phyloP scores from a whole-genome alignment of 1,140 invertebrate genomes.

The Pentalonia nigronervosa region DNA sequence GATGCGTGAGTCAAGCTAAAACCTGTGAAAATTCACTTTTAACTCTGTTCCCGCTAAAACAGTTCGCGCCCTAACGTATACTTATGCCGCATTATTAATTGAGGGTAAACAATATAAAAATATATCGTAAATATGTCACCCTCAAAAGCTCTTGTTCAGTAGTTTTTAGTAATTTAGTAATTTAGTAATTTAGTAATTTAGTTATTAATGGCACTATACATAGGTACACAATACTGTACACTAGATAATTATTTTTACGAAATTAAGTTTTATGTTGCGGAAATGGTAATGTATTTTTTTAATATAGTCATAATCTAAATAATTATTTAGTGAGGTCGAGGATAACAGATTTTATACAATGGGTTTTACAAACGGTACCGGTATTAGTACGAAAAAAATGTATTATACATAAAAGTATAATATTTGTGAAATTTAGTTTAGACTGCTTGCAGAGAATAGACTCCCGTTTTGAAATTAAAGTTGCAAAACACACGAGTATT shows the following conservation, averaged over 20 bases:
- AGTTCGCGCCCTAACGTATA: conserved; percentile 15
- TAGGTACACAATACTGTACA: not conserved
- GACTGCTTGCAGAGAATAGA: too few relatives aligned
- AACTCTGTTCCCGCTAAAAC: not conserved
- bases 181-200: conserved; percentile 38
- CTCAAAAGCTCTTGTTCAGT: conserved; percentile 27
- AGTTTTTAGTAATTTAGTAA: conserved; percentile 25
- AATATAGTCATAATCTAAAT: not conserved
- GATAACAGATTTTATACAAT: not conserved
- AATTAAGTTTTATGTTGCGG: not conserved
- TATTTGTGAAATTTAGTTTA: too few relatives aligned
- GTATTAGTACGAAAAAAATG: not conserved
- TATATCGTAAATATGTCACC: conserved; percentile 41
- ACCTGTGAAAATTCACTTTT: conserved; percentile 42
- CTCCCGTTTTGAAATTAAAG: too few relatives aligned
- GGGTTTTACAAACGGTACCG: not conserved
- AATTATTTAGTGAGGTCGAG: not conserved
- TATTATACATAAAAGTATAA: too few relatives aligned
- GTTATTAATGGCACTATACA: not conserved
- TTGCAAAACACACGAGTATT: too few relatives aligned
- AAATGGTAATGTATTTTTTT: not conserved
- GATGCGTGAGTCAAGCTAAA: conserved; percentile 21
- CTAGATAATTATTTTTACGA: not conserved
- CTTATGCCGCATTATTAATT: conserved; percentile 45
- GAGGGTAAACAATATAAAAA: conserved; percentile 36